Base-by-base conservation (phyloP, 2,888 invertebrate species). In the Pammene fasciana region DNA sequence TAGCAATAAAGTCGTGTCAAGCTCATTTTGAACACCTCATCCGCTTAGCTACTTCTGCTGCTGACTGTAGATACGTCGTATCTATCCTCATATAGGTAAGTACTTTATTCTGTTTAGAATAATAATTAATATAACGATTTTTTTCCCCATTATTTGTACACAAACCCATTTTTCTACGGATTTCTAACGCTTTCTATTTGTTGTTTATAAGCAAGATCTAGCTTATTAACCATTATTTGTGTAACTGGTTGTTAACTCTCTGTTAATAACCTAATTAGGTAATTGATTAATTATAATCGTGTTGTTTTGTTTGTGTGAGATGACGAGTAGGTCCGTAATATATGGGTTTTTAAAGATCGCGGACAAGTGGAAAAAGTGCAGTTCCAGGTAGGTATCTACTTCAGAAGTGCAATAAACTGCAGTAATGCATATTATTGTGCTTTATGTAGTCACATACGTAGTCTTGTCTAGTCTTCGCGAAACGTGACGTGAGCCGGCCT, bases 401-500 rank as follows among this genome's bases (percentile, higher is more conserved):
- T 50, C 74, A 76, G 74, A 79, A 81, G 84, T 87, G 83, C 87
- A 87, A 82, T 82, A 86, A 86, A 85, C 85, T 86, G 79, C 80
- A 79, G 75, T 81, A 75, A 75, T 79, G 73, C 75, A 76, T 75
- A 65, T 67, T 46, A 48, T 68, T 76, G 71, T 81, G 70, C 71
- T 72, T 71, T 66, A 57, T 48, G 80, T 81, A 82, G 34, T 50
- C 50, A 67, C 80, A 79, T 80, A 80, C 77, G 83, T 78, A 82
- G 86, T 85, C 82, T 85, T 78, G 88, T 90, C 90, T 89, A 87
- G 88, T 86, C 86, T 86, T 83, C 83, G 87, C 86, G 76, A 87
- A 88, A 86, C 87, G 88, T 91, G 90, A 91, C 90, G 87, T 81
- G 80, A 82, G 82, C 79, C 89, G 90, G 90, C 91, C 92, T 92